Evolutionary conservation across 1,140 invertebrate species (phyloP), one percentile per base, ranked within the genome.

Genomic region (Brachionus rotundiformis): DNA sequence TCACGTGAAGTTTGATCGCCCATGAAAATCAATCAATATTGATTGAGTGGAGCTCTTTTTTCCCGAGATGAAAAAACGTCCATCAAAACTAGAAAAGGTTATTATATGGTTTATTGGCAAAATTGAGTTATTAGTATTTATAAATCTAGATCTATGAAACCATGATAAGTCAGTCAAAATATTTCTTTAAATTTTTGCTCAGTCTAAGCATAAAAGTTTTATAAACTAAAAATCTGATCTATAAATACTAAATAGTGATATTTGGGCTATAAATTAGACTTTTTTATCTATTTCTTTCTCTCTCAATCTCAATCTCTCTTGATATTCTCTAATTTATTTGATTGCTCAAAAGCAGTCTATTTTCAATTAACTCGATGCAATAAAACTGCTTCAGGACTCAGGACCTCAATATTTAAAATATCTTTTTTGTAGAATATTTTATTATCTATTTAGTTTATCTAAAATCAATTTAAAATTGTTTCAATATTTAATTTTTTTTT

Each of bases 71-170:
- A 39, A 39, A 39, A 39, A n/a, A 54, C 19, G 47, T 54, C 47
- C 47, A 25, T 54, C 19, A 54, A 54, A 54, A 19, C 23, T 25
- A 25, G 7, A 8, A 54, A 54, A 54, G 47, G 47, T 54, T 54
- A 54, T 19, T 54, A 54, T 54, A 19, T 54, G 47, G 47, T 54
- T 54, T 54, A 54, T 54, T 54, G 47, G 47, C 47, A 54, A 54
- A 54, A 54, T 54, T 54, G 19, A 54, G 47, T 54, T 54, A 54
- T 54, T 54, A 54, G 47, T 54, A 54, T 54, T 54, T 54, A 49
- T 49, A 54, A 25, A 54, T 54, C 47, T 54, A 54, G 47, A 54
- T 54, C 47, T 54, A 19, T 19, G 47, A 54, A 54, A 16, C 47
- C 47, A 54, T 19, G n/a, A 54, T 54, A 25, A 54, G 47, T 54